Evolutionary conservation across 2,797 vertebrate genomes (phyloP), one percentile per base, ranked within the genome.

Genomic region (Crypturellus tataupa): DNA sequence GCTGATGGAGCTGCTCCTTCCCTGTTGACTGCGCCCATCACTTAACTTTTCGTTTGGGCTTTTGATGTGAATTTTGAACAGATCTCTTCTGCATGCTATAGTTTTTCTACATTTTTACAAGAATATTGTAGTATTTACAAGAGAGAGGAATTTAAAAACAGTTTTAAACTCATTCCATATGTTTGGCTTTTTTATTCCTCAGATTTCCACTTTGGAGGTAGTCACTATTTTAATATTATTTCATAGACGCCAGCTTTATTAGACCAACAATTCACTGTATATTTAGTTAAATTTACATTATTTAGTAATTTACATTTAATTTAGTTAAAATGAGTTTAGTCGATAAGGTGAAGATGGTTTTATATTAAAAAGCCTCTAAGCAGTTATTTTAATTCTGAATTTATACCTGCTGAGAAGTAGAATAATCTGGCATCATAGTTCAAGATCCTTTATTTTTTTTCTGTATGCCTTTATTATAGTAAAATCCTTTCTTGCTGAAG

Each of bases 41-140:
- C 69, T 93, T 81, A 86, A 62, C 19, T 58, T 91, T 90, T 91
- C 89, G 14, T 80, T 92, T 77, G 75, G 20, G 53, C 86, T 94
- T 95, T 95, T 95, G 79, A 93, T 95, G 78, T 93, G 92, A 92
- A 93, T 89, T 78, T 53, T 77, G 91, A 94, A 80, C 85, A 93
- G 69, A 93, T 90, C 53, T 80, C 80, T 76, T 80, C 80, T 79
- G 62, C 35, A 39, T 25, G 16, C 75, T 90, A 81, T 80, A 94
- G 72, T 90, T 95, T 94, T 95, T 90, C 89, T 89, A 17, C 27
- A 18, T 89, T 94, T 89, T 93, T 60, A 69, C 27, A 95, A n/a
- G 40, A 93, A 83, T 95, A 76, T 71, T 87, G 63, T 35, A 92
- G 59, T 90, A 86, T 85, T 93, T 95, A 87, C 81, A 80, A 72